Evolutionary conservation across 2,113 vertebrate genomes (phyloP).

Genomic region (Mesocricetus auratus): DNA sequence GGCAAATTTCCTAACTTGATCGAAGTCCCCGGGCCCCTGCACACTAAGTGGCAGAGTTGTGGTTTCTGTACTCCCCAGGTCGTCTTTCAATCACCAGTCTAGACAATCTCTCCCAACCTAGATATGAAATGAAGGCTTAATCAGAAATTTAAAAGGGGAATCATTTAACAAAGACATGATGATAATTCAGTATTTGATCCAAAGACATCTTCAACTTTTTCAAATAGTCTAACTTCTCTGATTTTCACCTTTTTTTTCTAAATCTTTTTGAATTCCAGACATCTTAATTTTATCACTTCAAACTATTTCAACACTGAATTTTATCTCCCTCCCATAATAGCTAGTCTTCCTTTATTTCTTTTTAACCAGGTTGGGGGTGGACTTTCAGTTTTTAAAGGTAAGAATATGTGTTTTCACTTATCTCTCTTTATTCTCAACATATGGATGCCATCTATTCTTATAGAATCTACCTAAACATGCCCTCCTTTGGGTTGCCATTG

Average conservation of each 20-base stretch:
- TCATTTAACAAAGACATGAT: conserved; percentile 39
- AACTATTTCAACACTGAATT: background rate
- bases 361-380: background rate
- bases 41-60: background rate
- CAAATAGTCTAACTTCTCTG: background rate
- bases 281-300: background rate
- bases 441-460: background rate
- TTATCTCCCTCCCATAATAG: background rate
- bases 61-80: background rate
- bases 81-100: background rate
- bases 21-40: background rate
- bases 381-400: background rate
- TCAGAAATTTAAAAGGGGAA: background rate
- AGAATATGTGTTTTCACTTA: background rate
- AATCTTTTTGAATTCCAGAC: background rate
- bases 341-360: background rate
- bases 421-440: background rate
- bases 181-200: background rate
- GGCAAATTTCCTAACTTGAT: background rate
- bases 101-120: background rate
- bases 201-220: conserved; percentile 9
- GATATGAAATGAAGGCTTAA: background rate
- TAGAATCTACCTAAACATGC: background rate
- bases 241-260: background rate
- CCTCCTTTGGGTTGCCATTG: background rate